Evolutionary conservation across 2,797 vertebrate genomes (phyloP).

Genomic region (Aratinga solstitialis): DNA sequence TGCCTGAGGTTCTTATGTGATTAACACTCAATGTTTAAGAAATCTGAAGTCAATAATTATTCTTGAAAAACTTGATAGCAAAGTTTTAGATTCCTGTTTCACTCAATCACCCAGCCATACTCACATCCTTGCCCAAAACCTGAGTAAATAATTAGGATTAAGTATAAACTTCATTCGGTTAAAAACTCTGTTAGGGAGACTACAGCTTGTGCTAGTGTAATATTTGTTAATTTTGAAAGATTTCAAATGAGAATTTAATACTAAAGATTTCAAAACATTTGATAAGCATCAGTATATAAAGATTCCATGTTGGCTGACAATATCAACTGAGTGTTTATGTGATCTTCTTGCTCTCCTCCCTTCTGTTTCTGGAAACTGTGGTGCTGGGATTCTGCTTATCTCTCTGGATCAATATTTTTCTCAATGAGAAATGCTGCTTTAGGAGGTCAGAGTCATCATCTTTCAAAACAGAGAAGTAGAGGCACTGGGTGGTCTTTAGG

Average conservation of each 20-base stretch:
- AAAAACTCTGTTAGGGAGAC: neutral
- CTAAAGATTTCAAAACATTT: neutral
- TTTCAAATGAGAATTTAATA: neutral
- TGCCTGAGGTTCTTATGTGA: neutral
- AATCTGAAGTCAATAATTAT: neutral
- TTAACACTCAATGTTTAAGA: neutral
- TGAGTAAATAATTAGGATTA: neutral
- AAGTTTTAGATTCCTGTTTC: neutral
- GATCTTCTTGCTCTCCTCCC: neutral
- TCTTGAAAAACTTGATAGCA: neutral
- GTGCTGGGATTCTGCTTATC: neutral
- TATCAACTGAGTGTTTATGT: neutral
- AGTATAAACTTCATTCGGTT: neutral
- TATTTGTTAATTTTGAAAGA: neutral
- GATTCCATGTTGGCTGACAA: neutral
- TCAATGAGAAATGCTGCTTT: neutral
- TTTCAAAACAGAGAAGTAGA: neutral
- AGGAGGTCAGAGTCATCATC: neutral
- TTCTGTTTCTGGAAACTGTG: neutral
- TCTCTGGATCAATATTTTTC: neutral
- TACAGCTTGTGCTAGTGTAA: neutral
- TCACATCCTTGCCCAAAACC: neutral
- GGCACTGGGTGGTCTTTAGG: neutral
- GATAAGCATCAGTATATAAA: neutral
- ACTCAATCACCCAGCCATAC: neutral